Base-by-base conservation (phyloP, 2,113 vertebrate genomes). In the Lampris megalopsis region DNA sequence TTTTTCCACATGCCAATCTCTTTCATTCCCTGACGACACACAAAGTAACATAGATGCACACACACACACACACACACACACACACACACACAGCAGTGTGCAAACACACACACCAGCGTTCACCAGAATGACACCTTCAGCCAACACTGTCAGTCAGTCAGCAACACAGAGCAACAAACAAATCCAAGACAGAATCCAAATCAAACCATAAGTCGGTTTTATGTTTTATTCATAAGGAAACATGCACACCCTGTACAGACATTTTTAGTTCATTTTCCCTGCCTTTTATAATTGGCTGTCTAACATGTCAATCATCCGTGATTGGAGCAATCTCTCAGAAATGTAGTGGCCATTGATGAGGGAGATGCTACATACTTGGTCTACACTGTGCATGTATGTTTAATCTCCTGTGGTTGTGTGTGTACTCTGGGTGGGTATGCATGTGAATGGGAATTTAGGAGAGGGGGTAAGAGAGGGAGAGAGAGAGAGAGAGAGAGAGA, bases 161-260 rank as follows among this genome's bases (percentile, higher is more conserved):
- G 75, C 63, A 82, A 85, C 72, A 78, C 36, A 78, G 67, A 73
- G 79, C 81, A 84, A 78, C 79, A 85, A 81, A 79, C 79, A 76
- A 88, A 86, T 3, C 54, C 63, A 71, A 83, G 84, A 81, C 68
- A 82, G 74, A 85, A 85, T 84, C 67, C 67, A 80, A 81, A 89
- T 86, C 78, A 87, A 86, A 90, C 67, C 69, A 71, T 65, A 24
- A 82, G 66, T 24, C 67, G 36, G 66, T 81, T 83, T 56, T 56
- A 88, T 92, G 86, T 88, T 89, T 91, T 84, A 90, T 92, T 84
- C 89, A 91, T 88, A 11, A 72, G 58, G 38, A 53, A 50, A 80
- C 72, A 72, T 6, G 0, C 76, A 73, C 70, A 0, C 80, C 70
- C 74, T 5, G 8, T 71, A 67, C 63, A 54, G 76, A 75, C 75